Evolutionary conservation across 2,888 invertebrate genomes (phyloP).

Genomic region (Myopa tessellatipennis): DNA sequence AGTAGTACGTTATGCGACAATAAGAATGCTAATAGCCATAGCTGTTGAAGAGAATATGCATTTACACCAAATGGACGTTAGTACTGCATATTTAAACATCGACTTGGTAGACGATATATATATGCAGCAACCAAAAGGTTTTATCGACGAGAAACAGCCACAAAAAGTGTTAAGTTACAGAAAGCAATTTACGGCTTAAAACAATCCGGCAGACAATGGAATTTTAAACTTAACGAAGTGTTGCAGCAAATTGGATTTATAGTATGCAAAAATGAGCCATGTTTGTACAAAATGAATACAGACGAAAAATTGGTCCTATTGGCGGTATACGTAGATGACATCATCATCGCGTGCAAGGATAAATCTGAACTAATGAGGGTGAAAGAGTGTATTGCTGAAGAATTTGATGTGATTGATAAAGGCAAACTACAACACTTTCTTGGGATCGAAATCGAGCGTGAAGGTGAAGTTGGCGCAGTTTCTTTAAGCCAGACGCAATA

Average conservation of each 20-base stretch:
- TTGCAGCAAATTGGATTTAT: conserved; percentile 40
- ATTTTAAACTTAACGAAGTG: conserved; percentile 42
- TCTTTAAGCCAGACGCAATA: conserved; percentile 32
- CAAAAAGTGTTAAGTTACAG: conserved; percentile 41
- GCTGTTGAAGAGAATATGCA: conserved; percentile 37
- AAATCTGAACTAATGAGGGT: too few relatives aligned
- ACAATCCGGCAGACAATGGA: conserved; percentile 47
- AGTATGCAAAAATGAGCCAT: conserved; percentile 42
- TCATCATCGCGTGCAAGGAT: too few relatives aligned
- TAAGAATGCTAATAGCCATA: conserved; percentile 33
- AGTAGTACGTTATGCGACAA: conserved; percentile 34
- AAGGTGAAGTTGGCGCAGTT: conserved; percentile 39
- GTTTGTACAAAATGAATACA: conserved; percentile 33
- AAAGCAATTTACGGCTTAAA: conserved; percentile 50
- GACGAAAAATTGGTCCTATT: conserved; percentile 33
- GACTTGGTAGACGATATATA: conserved; percentile 41
- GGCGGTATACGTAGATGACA: too few relatives aligned
- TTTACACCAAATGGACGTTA: conserved; percentile 42
- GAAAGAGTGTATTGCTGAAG: too few relatives aligned
- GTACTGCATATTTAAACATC: conserved; percentile 44
- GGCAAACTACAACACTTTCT: conserved; percentile 35
- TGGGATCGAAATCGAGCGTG: conserved; percentile 39
- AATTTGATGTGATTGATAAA: too few relatives aligned
- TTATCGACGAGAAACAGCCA: conserved; percentile 32
- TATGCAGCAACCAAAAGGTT: conserved; percentile 33